Evolutionary conservation across 2,888 invertebrate species (phyloP), one percentile per base, ranked within the genome.

Genomic region (Embidobia sp.): DNA sequence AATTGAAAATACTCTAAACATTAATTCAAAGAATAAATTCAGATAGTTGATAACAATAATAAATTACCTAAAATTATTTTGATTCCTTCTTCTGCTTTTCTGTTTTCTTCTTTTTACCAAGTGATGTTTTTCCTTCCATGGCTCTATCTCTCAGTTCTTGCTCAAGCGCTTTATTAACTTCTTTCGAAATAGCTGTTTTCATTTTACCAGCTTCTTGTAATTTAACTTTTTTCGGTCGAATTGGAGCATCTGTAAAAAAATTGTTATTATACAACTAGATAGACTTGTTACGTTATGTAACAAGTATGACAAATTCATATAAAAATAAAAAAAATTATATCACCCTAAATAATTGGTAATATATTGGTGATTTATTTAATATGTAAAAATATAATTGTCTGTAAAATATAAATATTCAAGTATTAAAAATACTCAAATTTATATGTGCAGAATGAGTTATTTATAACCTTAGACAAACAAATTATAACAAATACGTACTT

Each of bases 151-250:
- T 88, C 42, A 94, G 90, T 87, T 94, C 93, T 79, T 93, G 89
- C 86, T 94, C 94, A 49, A 93, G 92, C 1, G 92, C 91, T 83
- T 92, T 92, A 84, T 94, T 94, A n/a, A 95, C 93, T 85, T 93
- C 93, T 88, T 93, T 94, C 3, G 93, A 91, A 8, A 94, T 92
- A 59, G 91, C 91, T 77, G 92, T 92, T 83, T 94, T 94, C 85
- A 94, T 90, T 83, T 93, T 94, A 80, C 92, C 91, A 0, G 91
- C 88, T 84, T 93, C 93, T 51, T 92, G 89, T 18, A 91, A 90
- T 64, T 91, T 91, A 10, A 89, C 85, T 81, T 94, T 94, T 82
- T 94, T 94, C 29, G 93, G 92, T 66, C 91, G 91, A 13, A 92
- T 92, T 0, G 94, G 94, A 16, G 93, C 92, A 88, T 94, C 93